phyloP scores from a whole-genome alignment of 1,140 invertebrate species.

The Lycorma delicatula region DNA sequence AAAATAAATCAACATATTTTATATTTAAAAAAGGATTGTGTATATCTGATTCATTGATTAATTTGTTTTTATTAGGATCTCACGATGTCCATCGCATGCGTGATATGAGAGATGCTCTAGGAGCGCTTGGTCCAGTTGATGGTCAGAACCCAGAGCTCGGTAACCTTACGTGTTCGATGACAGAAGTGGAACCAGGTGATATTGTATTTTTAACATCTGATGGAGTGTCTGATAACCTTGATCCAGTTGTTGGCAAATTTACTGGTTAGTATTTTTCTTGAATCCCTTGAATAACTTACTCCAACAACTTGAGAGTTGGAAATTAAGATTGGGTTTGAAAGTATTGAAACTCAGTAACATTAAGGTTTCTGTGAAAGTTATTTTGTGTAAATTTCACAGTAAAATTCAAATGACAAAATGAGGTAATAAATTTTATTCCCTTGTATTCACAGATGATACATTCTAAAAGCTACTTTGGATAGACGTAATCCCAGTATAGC shows the following conservation, averaged over 20 bases:
- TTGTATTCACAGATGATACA: no score
- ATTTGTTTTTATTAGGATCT: conserved; percentile 48
- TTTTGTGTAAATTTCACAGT: no score
- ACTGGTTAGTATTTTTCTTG: conserved; percentile 44
- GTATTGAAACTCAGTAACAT: no score
- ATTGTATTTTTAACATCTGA: conserved; percentile 85
- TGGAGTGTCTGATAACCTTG: conserved; percentile 90
- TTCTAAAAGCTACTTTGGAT: no score
- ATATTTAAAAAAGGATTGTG: no score
- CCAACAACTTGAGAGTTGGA: no score
- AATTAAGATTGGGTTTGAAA: no score
- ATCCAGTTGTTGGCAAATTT: conserved; percentile 89
- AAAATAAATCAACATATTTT: conserved; percentile 17
- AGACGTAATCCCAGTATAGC: no score
- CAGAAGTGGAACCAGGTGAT: conserved; percentile 71
- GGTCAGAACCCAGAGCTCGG: conserved; percentile 82
- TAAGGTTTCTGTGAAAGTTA: no score
- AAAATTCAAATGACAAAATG: no score
- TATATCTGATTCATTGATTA: conserved; percentile 13
- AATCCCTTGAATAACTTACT: no score
- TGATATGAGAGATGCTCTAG: conserved; percentile 86
- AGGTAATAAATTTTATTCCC: no score
- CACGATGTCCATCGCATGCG: conserved; percentile 82
- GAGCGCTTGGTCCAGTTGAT: conserved; percentile 82
- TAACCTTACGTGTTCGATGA: conserved; percentile 84